phyloP scores from a whole-genome alignment of 2,797 vertebrate species.

The Cottoperca gobio region DNA sequence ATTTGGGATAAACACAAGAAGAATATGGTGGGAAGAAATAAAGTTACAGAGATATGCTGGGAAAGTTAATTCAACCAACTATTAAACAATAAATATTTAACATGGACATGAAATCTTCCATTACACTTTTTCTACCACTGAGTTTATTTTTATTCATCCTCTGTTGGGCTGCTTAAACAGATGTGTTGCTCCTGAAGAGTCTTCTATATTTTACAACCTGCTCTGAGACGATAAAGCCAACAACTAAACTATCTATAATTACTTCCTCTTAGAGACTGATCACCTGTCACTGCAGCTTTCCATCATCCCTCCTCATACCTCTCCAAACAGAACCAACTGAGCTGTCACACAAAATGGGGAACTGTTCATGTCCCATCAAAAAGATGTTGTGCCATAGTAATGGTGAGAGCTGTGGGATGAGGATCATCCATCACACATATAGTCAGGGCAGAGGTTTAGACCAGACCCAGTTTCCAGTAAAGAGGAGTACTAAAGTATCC shows the following conservation, averaged over 20 bases:
- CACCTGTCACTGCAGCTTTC: conserved; percentile 33
- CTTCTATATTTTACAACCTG: conserved; percentile 32
- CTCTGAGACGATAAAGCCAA: conserved; percentile 19
- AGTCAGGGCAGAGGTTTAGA: conserved; percentile 14
- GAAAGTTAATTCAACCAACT: no score
- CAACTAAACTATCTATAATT: conserved; percentile 35
- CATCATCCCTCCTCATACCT: conserved; percentile 13
- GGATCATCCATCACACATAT: conserved; percentile 35
- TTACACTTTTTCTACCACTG: neutral
- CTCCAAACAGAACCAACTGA: conserved; percentile 30
- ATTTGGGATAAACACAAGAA: no score
- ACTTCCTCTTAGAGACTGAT: conserved; percentile 36
- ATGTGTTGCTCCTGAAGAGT: conserved; percentile 22
- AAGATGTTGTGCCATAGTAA: conserved; percentile 25
- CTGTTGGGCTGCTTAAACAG: neutral
- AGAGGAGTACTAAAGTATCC: conserved; percentile 17
- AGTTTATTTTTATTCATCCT: conserved; percentile 12
- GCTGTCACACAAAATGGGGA: conserved; percentile 24
- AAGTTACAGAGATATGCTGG: no score
- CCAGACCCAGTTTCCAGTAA: conserved; percentile 63
- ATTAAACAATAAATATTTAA: no score
- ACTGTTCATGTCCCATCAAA: conserved; percentile 51
- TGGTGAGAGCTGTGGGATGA: conserved; percentile 21
- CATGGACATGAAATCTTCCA: no score
- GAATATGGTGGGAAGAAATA: no score